phyloP scores from a whole-genome alignment of 2,797 vertebrate genomes.

The Distichodus sexfasciatus region DNA sequence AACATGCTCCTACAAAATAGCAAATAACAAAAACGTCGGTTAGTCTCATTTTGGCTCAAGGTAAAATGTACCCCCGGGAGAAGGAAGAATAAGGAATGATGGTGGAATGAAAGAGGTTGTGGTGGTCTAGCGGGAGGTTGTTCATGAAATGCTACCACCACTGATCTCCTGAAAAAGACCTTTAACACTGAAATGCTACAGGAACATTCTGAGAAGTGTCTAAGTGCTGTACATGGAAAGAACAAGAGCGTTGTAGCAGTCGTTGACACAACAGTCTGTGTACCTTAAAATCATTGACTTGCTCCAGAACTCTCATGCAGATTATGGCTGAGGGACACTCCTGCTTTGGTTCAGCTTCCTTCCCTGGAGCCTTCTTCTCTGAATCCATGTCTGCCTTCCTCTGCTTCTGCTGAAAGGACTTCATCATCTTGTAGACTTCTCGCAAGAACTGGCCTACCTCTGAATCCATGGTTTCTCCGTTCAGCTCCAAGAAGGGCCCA shows the following conservation, averaged over 20 bases:
- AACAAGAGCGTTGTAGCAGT: too few species aligned
- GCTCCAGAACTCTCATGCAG: constrained; percentile 80
- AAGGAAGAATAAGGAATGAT: too few species aligned
- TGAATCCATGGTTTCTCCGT: constrained; percentile 85
- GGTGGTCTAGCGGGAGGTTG: too few species aligned
- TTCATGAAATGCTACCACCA: too few species aligned
- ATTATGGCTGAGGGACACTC: constrained; percentile 72
- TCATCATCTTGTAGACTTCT: constrained; percentile 84
- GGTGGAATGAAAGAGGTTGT: too few species aligned
- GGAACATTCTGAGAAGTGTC: too few species aligned
- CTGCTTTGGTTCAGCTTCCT: constrained; percentile 64
- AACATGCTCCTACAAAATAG: constrained; percentile 78
- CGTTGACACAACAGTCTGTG: too few species aligned
- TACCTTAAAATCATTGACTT: constrained; percentile 92
- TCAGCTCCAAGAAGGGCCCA: constrained; percentile 85
- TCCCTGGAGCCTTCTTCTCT: too few species aligned
- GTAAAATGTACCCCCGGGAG: not conserved
- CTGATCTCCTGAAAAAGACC: too few species aligned
- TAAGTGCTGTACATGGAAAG: too few species aligned
- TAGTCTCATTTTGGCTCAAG: not conserved
- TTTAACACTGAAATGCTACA: too few species aligned
- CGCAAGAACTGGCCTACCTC: constrained; percentile 87
- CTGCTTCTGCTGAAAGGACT: constrained; percentile 85
- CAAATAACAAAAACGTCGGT: too few species aligned
- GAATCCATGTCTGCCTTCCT: constrained; percentile 83